phyloP scores from a whole-genome alignment of 1,140 invertebrate genomes.

The Aphaenogaster rudis region DNA sequence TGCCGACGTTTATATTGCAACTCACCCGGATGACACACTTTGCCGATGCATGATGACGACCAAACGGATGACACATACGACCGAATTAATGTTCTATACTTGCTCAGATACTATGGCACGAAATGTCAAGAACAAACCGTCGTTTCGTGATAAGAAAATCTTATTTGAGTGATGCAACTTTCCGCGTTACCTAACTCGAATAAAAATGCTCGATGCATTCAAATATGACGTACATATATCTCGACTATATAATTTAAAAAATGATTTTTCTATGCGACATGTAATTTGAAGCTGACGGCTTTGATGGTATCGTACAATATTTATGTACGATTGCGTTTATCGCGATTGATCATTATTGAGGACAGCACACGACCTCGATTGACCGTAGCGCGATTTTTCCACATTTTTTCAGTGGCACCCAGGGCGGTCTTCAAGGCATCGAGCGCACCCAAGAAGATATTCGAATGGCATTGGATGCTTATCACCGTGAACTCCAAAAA shows the following conservation, averaged over 20 bases:
- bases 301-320: background rate
- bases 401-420: conserved; percentile 91
- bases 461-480: conserved; percentile 95
- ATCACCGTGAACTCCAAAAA: conserved; percentile 96
- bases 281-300: background rate
- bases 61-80: background rate
- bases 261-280: background rate
- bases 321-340: background rate
- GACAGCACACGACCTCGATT: conserved; percentile 88
- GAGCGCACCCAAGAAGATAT: conserved; percentile 95
- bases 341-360: conserved; percentile 85
- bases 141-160: conserved; percentile 17
- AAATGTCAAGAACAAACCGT: conserved; percentile 42
- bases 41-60: conserved; percentile 7
- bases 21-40: background rate
- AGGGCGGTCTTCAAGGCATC: conserved; percentile 88
- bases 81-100: conserved; percentile 17
- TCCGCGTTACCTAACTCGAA: conserved; percentile 4
- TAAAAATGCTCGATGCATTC: background rate
- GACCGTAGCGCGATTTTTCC: conserved; percentile 90
- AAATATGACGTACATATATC: conserved; percentile 16
- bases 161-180: conserved; percentile 13
- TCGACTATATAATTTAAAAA: conserved; percentile 16
- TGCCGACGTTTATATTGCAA: background rate
- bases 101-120: background rate